phyloP scores from a whole-genome alignment of 92 coral and sea anemone species.

The Porites evermanni region DNA sequence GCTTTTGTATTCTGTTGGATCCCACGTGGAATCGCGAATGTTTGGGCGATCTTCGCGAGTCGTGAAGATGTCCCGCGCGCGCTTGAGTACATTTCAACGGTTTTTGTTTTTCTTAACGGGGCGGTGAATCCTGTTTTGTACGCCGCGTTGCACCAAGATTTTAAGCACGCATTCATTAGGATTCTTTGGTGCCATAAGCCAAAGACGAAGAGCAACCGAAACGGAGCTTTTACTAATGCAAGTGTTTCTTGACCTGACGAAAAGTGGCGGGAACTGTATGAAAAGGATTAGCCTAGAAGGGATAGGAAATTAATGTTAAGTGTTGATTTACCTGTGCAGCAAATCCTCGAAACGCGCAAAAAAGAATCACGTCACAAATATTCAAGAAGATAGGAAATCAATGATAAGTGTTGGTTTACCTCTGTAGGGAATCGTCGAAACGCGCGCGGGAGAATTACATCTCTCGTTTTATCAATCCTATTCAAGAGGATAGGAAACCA shows the following conservation, averaged over 20 bases:
- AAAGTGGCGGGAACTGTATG: background rate
- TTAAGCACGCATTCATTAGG: constrained; percentile 79
- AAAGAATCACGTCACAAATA: too few species aligned
- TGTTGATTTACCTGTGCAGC: too few species aligned
- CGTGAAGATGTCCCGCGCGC: constrained; percentile 92
- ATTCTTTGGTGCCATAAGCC: constrained; percentile 66
- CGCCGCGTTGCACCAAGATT: constrained; percentile 92
- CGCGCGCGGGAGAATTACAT: too few species aligned
- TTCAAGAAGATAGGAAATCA: too few species aligned
- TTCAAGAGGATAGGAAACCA: too few species aligned
- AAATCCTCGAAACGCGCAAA: too few species aligned
- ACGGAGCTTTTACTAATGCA: constrained; percentile 8
- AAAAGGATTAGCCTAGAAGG: background rate
- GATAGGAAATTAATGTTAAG: background rate
- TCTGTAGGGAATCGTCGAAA: too few species aligned
- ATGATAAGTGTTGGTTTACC: too few species aligned
- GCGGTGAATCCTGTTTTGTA: constrained; percentile 93
- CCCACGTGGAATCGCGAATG: constrained; percentile 94
- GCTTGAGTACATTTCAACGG: constrained; percentile 90
- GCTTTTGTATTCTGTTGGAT: constrained; percentile 96
- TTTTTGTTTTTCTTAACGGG: constrained; percentile 86
- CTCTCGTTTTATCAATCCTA: too few species aligned
- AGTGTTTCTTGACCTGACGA: background rate
- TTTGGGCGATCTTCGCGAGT: constrained; percentile 86
- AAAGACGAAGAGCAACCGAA: background rate